These are phyloP conservation scores for Spisula subtruncata DNA, from an alignment of 2,888 invertebrate genomes.

Conservation along the genomic window DNA sequence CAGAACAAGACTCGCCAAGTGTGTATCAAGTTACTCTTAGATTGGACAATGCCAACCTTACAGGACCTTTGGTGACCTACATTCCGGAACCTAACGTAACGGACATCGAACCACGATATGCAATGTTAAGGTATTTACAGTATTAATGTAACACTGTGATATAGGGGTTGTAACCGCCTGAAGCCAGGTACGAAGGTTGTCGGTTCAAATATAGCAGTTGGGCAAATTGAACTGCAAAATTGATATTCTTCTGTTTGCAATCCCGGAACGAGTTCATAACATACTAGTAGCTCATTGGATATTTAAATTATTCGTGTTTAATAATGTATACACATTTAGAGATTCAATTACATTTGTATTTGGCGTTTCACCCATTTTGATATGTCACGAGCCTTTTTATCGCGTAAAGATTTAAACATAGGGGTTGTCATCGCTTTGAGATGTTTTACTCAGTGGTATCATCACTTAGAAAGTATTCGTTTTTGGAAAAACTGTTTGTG, in stretches of 20 bases:
- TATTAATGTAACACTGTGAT: background rate
- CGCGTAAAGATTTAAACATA: background rate
- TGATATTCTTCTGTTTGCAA: too few species aligned
- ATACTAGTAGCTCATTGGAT: too few species aligned
- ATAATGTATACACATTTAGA: too few species aligned
- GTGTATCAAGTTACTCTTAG: background rate
- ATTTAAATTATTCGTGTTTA: too few species aligned
- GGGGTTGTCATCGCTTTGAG: too few species aligned
- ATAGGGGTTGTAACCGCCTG: background rate
- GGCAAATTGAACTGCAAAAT: background rate
- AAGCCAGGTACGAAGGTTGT: background rate
- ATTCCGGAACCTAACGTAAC: constrained; percentile 34
- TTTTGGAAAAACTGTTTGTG: too few species aligned
- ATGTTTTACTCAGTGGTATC: too few species aligned
- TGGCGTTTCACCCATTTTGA: background rate
- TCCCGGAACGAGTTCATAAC: too few species aligned
- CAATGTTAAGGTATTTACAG: constrained; percentile 34
- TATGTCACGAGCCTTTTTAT: background rate
- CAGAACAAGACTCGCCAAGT: background rate
- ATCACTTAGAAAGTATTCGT: too few species aligned
- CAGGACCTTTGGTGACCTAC: constrained; percentile 34
- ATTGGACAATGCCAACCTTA: constrained; percentile 5
- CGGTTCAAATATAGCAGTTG: background rate
- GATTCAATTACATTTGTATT: background rate
- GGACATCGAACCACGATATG: constrained; percentile 18